A percentile compares a stretch with the other conserved stretches of the same genome.
Conservation (phyloP, 1,140 invertebrate genomes). For the Pinna nobilis region DNA sequence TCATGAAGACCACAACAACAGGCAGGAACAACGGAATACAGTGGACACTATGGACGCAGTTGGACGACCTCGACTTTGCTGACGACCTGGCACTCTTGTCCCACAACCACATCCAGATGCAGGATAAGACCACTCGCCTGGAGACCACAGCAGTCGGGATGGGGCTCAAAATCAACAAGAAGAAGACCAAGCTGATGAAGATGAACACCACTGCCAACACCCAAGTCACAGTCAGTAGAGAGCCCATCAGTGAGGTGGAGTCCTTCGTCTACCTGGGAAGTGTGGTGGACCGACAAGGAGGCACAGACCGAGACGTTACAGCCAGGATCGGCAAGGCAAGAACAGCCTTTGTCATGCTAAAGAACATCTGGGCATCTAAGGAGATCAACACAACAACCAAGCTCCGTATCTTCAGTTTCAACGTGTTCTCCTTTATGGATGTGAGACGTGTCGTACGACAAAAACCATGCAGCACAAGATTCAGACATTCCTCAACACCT, state of each 20-base stretch:
- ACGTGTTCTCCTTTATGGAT: slow-evolving; percentile 19
- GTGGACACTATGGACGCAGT: slow-evolving; percentile 28
- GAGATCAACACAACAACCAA: slow-evolving; percentile 4
- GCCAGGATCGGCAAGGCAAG: slow-evolving; percentile 9
- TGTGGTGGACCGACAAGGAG: slow-evolving; percentile 25
- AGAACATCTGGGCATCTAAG: slow-evolving; percentile 11
- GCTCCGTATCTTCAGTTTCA: slow-evolving; percentile 8
- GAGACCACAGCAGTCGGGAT: neutral
- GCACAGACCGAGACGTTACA: slow-evolving; percentile 7
- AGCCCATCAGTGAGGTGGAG: neutral
- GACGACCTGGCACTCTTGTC: slow-evolving; percentile 38
- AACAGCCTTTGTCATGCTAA: slow-evolving; percentile 6
- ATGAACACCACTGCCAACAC: too few relatives aligned
- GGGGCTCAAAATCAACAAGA: neutral
- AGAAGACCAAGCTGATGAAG: too few relatives aligned
- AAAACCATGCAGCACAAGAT: neutral
- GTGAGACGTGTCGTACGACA: slow-evolving; percentile 7
- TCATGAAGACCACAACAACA: slow-evolving; percentile 22
- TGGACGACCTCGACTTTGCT: slow-evolving; percentile 15
- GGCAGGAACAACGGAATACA: slow-evolving; percentile 15
- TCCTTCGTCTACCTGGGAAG: slow-evolving; percentile 19
- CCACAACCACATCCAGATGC: too few relatives aligned
- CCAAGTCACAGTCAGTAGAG: too few relatives aligned
- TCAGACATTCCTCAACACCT: slow-evolving; percentile 9
- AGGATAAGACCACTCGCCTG: neutral